Evolutionary conservation across 2,113 vertebrate genomes (phyloP).

Genomic region (Bungarus multicinctus): DNA sequence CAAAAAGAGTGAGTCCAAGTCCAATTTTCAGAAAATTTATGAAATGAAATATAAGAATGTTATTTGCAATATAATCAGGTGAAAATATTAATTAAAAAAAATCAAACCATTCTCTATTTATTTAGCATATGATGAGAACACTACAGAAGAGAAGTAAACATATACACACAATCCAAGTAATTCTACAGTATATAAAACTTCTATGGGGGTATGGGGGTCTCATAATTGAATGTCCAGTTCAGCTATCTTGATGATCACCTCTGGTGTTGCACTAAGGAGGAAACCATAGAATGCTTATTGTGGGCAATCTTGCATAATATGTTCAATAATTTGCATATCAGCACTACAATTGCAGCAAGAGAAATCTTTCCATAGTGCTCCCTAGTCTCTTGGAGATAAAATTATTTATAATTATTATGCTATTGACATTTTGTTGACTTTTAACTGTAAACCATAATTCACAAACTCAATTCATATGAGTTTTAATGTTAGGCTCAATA

Average conservation of each 20-base stretch:
- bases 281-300: neutral
- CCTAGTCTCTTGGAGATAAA: neutral
- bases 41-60: neutral
- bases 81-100: neutral
- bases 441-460: neutral
- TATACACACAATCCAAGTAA: neutral
- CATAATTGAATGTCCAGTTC: neutral
- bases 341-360: neutral
- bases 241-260: fast-evolving
- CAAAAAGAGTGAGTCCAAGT: neutral
- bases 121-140: neutral
- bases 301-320: neutral
- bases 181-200: neutral
- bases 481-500: neutral
- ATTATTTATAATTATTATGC: neutral
- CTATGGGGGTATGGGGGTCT: neutral
- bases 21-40: neutral
- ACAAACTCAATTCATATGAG: too few species aligned
- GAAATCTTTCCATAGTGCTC: neutral
- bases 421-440: neutral
- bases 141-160: neutral
- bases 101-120: neutral
- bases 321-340: neutral
- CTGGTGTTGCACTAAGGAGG: neutral
- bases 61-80: neutral